Conservation (phyloP, 2,113 vertebrate species). For the Bettongia penicillata region DNA sequence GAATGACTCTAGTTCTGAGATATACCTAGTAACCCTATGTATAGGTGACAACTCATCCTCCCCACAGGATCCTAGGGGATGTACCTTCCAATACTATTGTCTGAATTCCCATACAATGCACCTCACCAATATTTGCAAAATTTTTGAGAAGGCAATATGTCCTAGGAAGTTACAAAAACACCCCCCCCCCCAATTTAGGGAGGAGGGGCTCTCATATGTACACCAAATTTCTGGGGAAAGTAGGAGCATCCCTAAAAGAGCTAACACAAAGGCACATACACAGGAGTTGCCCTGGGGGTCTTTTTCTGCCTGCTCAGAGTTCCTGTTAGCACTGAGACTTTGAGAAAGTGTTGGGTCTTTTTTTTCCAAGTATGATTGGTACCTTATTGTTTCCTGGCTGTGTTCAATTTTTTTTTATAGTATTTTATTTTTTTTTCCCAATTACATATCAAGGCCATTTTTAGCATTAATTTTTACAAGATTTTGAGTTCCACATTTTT, state of each 20-base stretch:
- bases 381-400: no score
- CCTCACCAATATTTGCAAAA: not conserved
- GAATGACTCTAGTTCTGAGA: not conserved
- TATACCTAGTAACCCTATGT: not conserved
- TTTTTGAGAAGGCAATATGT: not conserved
- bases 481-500: no score
- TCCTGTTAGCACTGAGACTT: not conserved
- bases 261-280: not conserved
- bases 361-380: not conserved
- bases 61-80: not conserved
- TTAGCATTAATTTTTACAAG: no score
- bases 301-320: not conserved
- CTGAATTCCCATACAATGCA: not conserved
- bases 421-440: no score
- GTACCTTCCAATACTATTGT: not conserved
- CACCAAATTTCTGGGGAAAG: not conserved
- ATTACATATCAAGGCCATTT: no score
- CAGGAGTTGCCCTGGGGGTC: not conserved
- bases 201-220: not conserved
- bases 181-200: not conserved
- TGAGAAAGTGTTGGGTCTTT: not conserved
- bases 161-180: not conserved
- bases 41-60: not conserved
- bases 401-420: no score
- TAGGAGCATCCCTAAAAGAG: not conserved